phyloP scores from a whole-genome alignment of 2,113 vertebrate species.

The Cichladusa arquata region DNA sequence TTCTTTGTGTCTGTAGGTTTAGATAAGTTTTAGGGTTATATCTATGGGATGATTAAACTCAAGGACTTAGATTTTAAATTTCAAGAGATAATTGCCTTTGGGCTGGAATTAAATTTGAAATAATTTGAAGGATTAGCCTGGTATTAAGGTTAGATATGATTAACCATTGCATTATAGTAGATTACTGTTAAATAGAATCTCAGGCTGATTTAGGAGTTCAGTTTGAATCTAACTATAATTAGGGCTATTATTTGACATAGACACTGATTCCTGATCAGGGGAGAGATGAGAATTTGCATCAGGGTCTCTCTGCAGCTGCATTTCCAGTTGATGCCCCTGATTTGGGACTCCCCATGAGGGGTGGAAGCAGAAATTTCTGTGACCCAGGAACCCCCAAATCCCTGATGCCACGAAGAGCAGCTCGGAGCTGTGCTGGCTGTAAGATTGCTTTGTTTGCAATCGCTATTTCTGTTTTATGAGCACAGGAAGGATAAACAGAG shows the following conservation, averaged over 20 bases:
- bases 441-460: neutral
- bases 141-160: conserved; percentile 15
- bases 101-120: conserved; percentile 19
- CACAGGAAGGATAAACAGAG: neutral
- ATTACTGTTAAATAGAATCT: neutral
- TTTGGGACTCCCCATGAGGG: neutral
- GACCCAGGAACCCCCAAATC: neutral
- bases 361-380: neutral
- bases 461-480: neutral
- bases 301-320: neutral
- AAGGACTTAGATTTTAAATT: neutral
- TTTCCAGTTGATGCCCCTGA: neutral
- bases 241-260: neutral
- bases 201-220: neutral
- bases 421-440: neutral
- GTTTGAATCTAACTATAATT: neutral
- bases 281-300: neutral
- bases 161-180: neutral
- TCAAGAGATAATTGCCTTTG: neutral
- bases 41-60: neutral
- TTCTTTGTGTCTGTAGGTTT: neutral
- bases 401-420: neutral
- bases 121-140: neutral
- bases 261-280: neutral
- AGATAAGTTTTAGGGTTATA: neutral